Conservation (phyloP, 2,797 vertebrate species). For the Rhinichthys osculus region DNA sequence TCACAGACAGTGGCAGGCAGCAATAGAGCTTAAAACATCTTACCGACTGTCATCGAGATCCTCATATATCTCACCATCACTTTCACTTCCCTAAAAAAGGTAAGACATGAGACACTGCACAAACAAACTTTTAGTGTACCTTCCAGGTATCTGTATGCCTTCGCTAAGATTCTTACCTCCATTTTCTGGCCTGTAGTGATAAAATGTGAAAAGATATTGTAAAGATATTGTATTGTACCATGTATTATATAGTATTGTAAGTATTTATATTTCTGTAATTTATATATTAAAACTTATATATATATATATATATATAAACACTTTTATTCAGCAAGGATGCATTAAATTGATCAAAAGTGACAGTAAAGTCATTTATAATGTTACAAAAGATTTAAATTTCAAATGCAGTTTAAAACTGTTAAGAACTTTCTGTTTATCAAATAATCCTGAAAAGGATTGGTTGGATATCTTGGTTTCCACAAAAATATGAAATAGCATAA, state of each 20-base stretch:
- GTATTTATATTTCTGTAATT: background rate
- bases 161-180: constrained; percentile 70
- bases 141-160: background rate
- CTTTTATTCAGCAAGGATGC: background rate
- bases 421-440: background rate
- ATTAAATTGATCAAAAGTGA: background rate
- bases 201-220: background rate
- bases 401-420: background rate
- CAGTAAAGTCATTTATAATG: background rate
- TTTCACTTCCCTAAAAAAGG: constrained; percentile 72
- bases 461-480: background rate
- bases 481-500: background rate
- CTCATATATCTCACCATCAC: constrained; percentile 88
- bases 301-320: background rate
- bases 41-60: constrained; percentile 87
- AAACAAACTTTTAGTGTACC: constrained; percentile 6
- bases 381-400: background rate
- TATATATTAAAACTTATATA: background rate
- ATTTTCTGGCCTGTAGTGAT: constrained; percentile 66
- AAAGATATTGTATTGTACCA: background rate
- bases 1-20: constrained; percentile 11
- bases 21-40: constrained; percentile 49
- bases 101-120: background rate
- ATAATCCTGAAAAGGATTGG: background rate
- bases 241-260: background rate